These are phyloP conservation scores for Lamellibrachia columna DNA, from an alignment of 2,888 invertebrate genomes.

Conservation along the genomic window DNA sequence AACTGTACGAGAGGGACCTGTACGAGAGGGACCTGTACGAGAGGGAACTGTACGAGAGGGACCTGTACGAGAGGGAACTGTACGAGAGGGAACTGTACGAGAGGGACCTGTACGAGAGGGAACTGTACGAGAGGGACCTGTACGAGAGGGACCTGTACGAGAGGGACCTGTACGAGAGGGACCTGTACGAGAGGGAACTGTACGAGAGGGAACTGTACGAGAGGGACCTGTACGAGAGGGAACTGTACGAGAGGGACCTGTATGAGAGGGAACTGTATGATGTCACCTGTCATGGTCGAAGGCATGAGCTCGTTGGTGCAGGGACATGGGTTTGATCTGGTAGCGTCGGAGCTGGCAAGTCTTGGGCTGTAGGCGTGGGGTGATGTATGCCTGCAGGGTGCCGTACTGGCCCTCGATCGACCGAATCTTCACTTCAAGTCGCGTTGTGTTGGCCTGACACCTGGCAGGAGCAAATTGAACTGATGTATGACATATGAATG, in stretches of 20 bases:
- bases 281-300: constrained; percentile 71
- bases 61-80: too few relatives aligned
- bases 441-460: constrained; percentile 91
- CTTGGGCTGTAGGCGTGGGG: constrained; percentile 82
- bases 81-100: too few relatives aligned
- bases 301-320: constrained; percentile 78
- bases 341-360: constrained; percentile 77
- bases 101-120: too few relatives aligned
- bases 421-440: constrained; percentile 85
- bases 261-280: not conserved
- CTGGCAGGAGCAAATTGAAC: constrained; percentile 61
- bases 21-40: not conserved
- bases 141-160: too few relatives aligned
- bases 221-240: too few relatives aligned
- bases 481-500: not conserved
- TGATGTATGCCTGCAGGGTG: constrained; percentile 78
- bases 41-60: too few relatives aligned
- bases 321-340: constrained; percentile 79
- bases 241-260: too few relatives aligned
- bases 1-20: too few relatives aligned
- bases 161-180: too few relatives aligned
- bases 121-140: too few relatives aligned
- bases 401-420: constrained; percentile 84
- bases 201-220: too few relatives aligned
- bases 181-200: too few relatives aligned